Evolutionary conservation across 2,113 vertebrate species (phyloP), one percentile per base, ranked within the genome.

Genomic region (Pseudorasbora parva): DNA sequence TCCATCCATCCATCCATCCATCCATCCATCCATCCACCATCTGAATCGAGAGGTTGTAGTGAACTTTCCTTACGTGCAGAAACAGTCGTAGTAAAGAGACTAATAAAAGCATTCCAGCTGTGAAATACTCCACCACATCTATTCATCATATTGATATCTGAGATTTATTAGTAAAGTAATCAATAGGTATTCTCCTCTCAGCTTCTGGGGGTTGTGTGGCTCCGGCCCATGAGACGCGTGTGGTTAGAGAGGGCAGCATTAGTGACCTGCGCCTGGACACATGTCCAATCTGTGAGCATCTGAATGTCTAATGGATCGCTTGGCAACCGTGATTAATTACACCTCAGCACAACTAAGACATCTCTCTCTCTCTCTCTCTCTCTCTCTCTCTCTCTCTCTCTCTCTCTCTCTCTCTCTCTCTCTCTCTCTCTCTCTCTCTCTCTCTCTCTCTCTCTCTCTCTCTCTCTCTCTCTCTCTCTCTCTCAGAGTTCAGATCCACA

Each of bases 301-400:
- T 86, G 78, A 88, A 88, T 88, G 85, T 83, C 82, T 88, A 88
- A 88, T 88, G 82, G 85, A 74, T 75, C 66, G 71, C 64, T 69
- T 56, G 19, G 21, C 60, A 69, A 75, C 78, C 15, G 74, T 74
- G 85, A 86, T 88, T 84, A 86, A 86, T 88, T 82, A 80, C 85
- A 85, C 74, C 69, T 76, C 81, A 85, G 83, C 81, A 82, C 85
- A 88, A 77, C 78, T 77, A 86, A 83, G 80, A 88, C 83, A 81
- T 81, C 75, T 82, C 59, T 78, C 54, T 81, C 43, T 41, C 25
- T 14, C 59, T 30, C 30, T 30, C 30, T 30, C 30, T 30, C 30
- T 30, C 30, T 30, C 30, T 30, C 30, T 30, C 30, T 30, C 30
- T 30, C 30, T 30, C 30, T 30, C 30, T 30, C 30, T 30, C 30